Evolutionary conservation across 2,113 vertebrate genomes (phyloP).

Genomic region (Syrmaticus mikado): DNA sequence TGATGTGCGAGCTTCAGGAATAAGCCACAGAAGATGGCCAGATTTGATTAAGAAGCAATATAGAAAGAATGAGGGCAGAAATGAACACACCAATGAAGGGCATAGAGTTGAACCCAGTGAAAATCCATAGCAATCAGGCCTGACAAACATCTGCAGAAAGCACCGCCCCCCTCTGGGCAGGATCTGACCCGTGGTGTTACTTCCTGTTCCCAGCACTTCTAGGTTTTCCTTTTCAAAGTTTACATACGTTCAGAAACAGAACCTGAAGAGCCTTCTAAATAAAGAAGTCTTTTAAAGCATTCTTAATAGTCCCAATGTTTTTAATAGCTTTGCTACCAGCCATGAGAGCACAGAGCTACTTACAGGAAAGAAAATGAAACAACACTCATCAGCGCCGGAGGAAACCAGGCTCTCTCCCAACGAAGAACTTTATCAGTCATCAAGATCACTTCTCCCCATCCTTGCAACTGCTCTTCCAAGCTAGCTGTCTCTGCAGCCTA

Average conservation of each 20-base stretch:
- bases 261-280: neutral
- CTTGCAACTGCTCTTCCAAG: conserved; percentile 95
- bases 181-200: accelerated
- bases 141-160: neutral
- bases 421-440: conserved; percentile 89
- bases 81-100: neutral
- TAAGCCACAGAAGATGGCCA: neutral
- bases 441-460: conserved; percentile 97
- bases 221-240: neutral
- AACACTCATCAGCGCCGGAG: conserved; percentile 83
- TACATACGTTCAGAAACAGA: accelerated
- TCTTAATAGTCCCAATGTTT: neutral
- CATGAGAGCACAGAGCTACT: conserved; percentile 65
- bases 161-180: neutral
- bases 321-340: neutral
- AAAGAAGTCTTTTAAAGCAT: neutral
- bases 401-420: conserved; percentile 97
- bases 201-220: neutral
- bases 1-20: neutral
- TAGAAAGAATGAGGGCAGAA: neutral
- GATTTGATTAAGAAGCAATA: neutral
- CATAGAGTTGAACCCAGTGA: neutral
- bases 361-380: conserved; percentile 92
- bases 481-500: conserved; percentile 93
- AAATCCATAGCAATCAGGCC: neutral